Evolutionary conservation across 2,113 vertebrate species (phyloP).

Genomic region (Probosciger aterrimus): DNA sequence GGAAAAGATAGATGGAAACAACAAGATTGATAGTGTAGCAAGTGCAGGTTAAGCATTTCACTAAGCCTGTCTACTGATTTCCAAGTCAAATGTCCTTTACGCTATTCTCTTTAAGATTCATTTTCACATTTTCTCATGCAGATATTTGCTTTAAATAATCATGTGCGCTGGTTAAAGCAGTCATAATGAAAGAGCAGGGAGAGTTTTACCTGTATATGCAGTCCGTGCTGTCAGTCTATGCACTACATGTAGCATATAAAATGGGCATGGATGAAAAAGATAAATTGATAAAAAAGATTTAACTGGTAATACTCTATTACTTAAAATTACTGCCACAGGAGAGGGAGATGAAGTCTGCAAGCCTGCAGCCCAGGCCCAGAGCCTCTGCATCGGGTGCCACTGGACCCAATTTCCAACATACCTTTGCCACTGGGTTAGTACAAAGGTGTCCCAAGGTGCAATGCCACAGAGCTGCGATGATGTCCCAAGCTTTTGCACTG

Average conservation of each 20-base stretch:
- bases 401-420: fast-evolving
- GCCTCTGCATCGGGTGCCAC: background rate
- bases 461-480: background rate
- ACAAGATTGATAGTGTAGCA: background rate
- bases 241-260: background rate
- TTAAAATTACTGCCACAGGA: background rate
- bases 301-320: background rate
- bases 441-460: background rate
- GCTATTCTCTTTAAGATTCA: background rate
- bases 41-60: background rate
- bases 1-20: background rate
- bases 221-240: background rate
- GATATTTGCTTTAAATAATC: background rate
- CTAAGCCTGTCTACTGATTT: background rate
- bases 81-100: background rate
- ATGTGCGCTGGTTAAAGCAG: background rate
- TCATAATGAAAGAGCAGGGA: background rate
- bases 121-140: background rate
- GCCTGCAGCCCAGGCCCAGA: background rate
- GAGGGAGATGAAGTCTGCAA: background rate
- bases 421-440: background rate
- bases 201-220: background rate
- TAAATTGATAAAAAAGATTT: background rate
- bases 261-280: background rate
- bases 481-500: fast-evolving